Conservation (phyloP, 2,888 invertebrate species). For the Atrina japonica region DNA sequence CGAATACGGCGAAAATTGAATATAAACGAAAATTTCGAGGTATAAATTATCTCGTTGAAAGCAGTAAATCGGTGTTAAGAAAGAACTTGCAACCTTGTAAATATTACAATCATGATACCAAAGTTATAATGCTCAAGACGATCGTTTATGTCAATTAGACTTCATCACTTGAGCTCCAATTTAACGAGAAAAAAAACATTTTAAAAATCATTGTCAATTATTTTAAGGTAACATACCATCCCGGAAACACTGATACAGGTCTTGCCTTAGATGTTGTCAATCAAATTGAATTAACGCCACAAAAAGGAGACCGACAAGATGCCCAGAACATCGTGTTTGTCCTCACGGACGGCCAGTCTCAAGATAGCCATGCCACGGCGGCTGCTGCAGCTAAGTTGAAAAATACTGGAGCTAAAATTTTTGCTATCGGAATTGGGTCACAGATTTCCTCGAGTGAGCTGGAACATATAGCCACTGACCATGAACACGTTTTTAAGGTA, state of each 20-base stretch:
- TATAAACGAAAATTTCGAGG: no score
- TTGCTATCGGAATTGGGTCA: background rate
- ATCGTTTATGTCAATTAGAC: no score
- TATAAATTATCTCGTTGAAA: no score
- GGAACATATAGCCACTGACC: background rate
- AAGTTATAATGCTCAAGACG: no score
- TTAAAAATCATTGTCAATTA: no score
- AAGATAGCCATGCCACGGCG: background rate
- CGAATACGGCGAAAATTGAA: no score
- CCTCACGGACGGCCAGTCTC: background rate
- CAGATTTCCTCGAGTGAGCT: background rate
- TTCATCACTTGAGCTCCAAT: no score
- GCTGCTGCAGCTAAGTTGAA: background rate
- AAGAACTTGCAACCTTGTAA: no score
- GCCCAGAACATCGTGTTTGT: slow-evolving; percentile 4
- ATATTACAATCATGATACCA: no score
- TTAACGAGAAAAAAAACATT: no score
- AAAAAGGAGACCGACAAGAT: background rate
- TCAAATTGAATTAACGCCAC: background rate
- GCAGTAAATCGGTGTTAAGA: no score
- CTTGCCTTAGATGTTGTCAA: background rate
- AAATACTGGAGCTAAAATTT: background rate
- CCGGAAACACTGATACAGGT: background rate
- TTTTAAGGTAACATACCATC: background rate
- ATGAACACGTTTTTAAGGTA: background rate